phyloP scores from a whole-genome alignment of 1,140 invertebrate genomes.

The Drosophila nasuta region DNA sequence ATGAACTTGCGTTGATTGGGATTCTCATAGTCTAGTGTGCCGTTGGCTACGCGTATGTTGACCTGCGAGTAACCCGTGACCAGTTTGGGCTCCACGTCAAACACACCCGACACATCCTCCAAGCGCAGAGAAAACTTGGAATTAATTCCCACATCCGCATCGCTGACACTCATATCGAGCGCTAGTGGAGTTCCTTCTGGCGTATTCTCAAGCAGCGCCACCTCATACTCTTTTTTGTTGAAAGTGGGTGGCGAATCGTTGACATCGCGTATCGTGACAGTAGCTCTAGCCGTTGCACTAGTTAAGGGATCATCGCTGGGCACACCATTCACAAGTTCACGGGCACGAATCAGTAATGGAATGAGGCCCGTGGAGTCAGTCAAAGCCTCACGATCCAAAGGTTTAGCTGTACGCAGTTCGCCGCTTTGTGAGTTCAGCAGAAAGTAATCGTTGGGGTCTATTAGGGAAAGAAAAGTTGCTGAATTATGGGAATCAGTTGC shows the following conservation, averaged over 20 bases:
- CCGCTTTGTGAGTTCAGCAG: slow-evolving; percentile 91
- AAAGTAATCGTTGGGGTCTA: slow-evolving; percentile 95
- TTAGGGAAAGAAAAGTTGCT: neutral
- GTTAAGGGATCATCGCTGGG: slow-evolving; percentile 89
- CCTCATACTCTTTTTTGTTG: slow-evolving; percentile 92
- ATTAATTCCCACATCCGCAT: slow-evolving; percentile 93
- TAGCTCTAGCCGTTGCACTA: slow-evolving; percentile 89
- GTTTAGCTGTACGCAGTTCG: slow-evolving; percentile 92
- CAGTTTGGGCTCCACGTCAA: slow-evolving; percentile 92
- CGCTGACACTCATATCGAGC: slow-evolving; percentile 93
- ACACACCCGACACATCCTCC: slow-evolving; percentile 92
- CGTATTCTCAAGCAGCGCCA: slow-evolving; percentile 93
- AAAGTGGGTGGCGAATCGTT: slow-evolving; percentile 96
- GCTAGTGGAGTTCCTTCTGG: slow-evolving; percentile 92
- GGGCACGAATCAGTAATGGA: slow-evolving; percentile 89
- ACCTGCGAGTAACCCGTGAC: slow-evolving; percentile 93
- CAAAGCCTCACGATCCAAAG: slow-evolving; percentile 92
- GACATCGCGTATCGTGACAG: slow-evolving; percentile 94
- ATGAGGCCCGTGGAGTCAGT: slow-evolving; percentile 92
- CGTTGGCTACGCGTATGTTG: slow-evolving; percentile 92
- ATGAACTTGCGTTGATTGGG: slow-evolving; percentile 96
- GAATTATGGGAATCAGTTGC: neutral
- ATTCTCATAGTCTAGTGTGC: slow-evolving; percentile 94
- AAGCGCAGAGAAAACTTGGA: slow-evolving; percentile 91
- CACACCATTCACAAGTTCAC: slow-evolving; percentile 90